Conservation (phyloP, 1,140 invertebrate genomes). For the Drosophila tropicalis region DNA sequence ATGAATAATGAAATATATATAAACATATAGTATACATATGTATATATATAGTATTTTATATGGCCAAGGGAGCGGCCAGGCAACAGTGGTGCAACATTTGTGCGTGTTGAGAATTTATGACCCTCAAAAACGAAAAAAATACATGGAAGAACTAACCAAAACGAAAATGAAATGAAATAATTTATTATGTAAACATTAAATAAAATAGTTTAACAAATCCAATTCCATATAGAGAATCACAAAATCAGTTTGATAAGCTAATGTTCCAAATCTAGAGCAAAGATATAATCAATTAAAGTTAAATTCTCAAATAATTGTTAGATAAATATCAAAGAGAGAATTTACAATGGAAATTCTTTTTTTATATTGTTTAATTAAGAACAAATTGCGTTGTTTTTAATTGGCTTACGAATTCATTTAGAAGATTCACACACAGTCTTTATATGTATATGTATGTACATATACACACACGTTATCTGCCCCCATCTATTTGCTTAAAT, state of each 20-base stretch:
- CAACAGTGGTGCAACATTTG: constrained; percentile 2
- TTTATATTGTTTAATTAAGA: not conserved
- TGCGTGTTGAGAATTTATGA: constrained; percentile 19
- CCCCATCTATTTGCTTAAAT: constrained; percentile 60
- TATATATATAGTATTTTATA: constrained; percentile 3
- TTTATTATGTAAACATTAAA: not conserved
- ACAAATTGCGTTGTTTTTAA: constrained; percentile 23
- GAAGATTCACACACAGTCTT: constrained; percentile 15
- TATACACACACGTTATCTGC: not conserved
- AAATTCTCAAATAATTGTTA: too few species aligned
- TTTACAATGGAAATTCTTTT: not conserved
- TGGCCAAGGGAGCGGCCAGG: not conserved
- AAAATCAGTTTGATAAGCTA: too few species aligned
- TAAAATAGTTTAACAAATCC: not conserved
- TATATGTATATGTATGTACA: constrained; percentile 36
- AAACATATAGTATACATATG: constrained; percentile 7
- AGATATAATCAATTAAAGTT: too few species aligned
- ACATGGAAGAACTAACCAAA: not conserved
- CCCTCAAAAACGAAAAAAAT: not conserved
- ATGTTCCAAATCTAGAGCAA: too few species aligned
- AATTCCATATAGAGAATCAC: constrained; percentile 10
- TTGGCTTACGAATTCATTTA: constrained; percentile 19
- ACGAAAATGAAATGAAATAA: not conserved
- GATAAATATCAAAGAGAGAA: not conserved
- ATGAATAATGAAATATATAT: constrained; percentile 34